phyloP scores from a whole-genome alignment of 2,113 vertebrate genomes.

The Equus przewalskii region DNA sequence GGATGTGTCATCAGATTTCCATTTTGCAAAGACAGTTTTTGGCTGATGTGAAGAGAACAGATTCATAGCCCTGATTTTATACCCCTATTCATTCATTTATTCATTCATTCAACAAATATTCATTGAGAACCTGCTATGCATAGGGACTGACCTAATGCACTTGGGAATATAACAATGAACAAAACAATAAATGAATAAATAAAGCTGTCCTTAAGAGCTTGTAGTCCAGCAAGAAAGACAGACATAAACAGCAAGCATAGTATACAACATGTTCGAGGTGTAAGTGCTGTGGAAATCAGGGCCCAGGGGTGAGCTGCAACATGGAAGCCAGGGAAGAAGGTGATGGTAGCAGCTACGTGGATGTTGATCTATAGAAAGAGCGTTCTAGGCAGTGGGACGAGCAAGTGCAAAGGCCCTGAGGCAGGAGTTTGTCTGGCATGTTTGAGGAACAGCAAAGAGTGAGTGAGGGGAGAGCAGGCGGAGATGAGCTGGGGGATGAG shows the following conservation, averaged over 20 bases:
- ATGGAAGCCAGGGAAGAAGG: neutral
- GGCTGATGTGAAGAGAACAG: neutral
- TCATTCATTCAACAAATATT: neutral
- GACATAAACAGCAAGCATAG: neutral
- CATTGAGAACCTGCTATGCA: neutral
- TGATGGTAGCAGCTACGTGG: fast-evolving
- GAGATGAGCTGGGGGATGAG: no score
- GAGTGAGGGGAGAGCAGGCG: neutral
- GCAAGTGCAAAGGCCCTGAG: neutral
- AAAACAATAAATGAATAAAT: neutral
- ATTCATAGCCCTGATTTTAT: neutral
- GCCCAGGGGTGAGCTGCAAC: fast-evolving
- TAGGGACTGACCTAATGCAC: no score
- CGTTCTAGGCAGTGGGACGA: neutral
- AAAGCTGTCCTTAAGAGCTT: neutral
- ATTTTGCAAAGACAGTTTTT: neutral
- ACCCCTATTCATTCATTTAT: neutral
- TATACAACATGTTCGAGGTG: fast-evolving
- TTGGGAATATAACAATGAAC: neutral
- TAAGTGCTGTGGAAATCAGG: neutral
- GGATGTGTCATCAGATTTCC: neutral
- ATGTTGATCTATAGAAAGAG: neutral
- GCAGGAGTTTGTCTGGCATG: neutral
- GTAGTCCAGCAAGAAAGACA: neutral
- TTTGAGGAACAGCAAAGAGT: neutral